These are phyloP conservation scores for Manis pentadactyla DNA, from an alignment of 2,797 vertebrate genomes.

Conservation along the genomic window DNA sequence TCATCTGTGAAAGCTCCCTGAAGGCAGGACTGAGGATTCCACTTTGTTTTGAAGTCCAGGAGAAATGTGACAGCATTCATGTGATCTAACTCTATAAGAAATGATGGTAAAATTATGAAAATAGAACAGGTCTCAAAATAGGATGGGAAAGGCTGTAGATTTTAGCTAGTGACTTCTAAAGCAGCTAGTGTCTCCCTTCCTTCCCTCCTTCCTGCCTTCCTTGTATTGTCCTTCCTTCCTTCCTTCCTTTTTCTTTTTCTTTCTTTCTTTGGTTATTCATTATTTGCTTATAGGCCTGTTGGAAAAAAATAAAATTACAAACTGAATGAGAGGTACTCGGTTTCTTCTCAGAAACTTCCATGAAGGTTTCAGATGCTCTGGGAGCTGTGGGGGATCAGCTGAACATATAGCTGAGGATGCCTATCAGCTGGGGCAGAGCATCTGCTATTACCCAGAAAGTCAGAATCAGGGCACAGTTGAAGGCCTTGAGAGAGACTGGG, in stretches of 20 bases:
- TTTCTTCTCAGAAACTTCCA: background rate
- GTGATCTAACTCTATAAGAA: background rate
- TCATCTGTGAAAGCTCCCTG: background rate
- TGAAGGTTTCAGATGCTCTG: background rate
- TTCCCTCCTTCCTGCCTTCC: no score
- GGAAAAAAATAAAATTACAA: background rate
- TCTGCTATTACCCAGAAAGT: background rate
- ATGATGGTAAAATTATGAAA: background rate
- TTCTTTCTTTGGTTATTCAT: background rate
- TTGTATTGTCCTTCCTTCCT: background rate
- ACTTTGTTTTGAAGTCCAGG: background rate
- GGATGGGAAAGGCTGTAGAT: background rate
- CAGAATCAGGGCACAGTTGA: background rate
- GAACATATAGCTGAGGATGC: background rate
- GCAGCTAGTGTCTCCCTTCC: background rate
- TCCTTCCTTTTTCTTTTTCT: no score
- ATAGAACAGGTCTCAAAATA: background rate
- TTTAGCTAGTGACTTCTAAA: background rate
- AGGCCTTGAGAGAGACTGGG: background rate
- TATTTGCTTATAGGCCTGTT: background rate
- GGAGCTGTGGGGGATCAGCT: background rate
- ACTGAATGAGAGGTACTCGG: background rate
- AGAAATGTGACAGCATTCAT: background rate
- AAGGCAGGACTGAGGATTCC: background rate
- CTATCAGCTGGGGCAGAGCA: background rate